Base-by-base conservation (phyloP, 1,140 invertebrate species). In the Muscidifurax raptorellus region DNA sequence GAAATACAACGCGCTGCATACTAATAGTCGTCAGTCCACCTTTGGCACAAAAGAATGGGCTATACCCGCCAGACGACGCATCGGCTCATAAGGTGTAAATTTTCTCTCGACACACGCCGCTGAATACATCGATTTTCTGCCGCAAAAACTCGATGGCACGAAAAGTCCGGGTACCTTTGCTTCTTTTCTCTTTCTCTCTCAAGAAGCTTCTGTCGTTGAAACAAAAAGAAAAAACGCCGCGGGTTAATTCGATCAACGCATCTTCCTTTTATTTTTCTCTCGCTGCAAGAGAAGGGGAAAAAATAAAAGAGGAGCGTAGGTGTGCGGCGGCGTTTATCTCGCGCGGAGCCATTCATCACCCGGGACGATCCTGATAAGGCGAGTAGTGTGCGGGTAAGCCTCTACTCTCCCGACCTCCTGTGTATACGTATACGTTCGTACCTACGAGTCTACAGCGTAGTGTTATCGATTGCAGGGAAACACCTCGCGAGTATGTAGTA, bases 301-400 rank as follows among this genome's bases (percentile, higher is more conserved):
- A 25, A 25, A 22, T 40, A 15, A n/a, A n/a, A 74, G 28, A 32
- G 71, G 13, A 18, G 32, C 7, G 32, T 9, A 27, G 30, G 30
- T 9, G 28, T 22, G 22, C 3, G 66, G 27, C 0, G n/a, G 27
- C 47, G 59, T 82, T 85, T 66, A 76, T 64, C 64, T 80, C 28
- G 72, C 36, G 44, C 47, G 32, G 52, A 47, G 36, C 71, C 83
- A 86, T 87, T 86, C 86, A 86, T 88, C 87, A 89, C 83, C 66
- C 77, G 47, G 85, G 72, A 86, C 87, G 86, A 88, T 88, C 88
- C 80, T 80, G 88, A 89, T 89, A 89, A 88, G 86, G 81, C 79
- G 80, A 86, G 82, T 40, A 83, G n/a, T 10, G 28, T 64, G 9
- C 76, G 5, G 7, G 30, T 40, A 40, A 40, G 36, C 36, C 36